phyloP scores from a whole-genome alignment of 2,888 invertebrate species.

The Sminthurinus aureus region DNA sequence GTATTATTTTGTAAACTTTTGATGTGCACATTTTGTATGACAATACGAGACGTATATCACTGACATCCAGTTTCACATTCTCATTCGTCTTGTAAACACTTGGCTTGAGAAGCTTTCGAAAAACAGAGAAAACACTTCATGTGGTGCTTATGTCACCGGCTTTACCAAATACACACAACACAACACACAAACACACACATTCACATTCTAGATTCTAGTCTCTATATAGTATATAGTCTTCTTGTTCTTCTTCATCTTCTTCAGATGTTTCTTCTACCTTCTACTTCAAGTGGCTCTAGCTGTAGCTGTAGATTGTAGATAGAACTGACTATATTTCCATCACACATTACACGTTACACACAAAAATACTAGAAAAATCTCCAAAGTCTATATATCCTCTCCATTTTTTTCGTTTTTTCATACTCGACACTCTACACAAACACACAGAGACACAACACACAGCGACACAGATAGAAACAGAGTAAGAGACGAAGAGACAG shows the following conservation, averaged over 20 bases:
- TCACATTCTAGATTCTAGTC: slow-evolving; percentile 20
- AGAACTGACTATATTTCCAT: no score
- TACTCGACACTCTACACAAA: neutral
- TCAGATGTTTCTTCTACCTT: no score
- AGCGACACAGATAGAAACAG: no score
- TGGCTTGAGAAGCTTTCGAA: slow-evolving; percentile 53
- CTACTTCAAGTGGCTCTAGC: no score
- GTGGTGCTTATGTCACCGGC: slow-evolving; percentile 52
- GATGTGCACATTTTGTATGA: slow-evolving; percentile 52
- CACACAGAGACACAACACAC: neutral
- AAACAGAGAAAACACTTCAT: slow-evolving; percentile 49
- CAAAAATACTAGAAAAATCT: slow-evolving; percentile 11
- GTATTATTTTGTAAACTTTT: slow-evolving; percentile 50
- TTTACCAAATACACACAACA: slow-evolving; percentile 31
- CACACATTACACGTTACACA: neutral
- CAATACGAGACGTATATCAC: slow-evolving; percentile 56
- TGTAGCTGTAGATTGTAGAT: no score
- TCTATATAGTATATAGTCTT: no score
- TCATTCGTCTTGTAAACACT: slow-evolving; percentile 58
- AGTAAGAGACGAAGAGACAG: neutral
- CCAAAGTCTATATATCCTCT: neutral
- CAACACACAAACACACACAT: slow-evolving; percentile 34
- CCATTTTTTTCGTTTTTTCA: slow-evolving; percentile 17
- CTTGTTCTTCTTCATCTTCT: neutral
- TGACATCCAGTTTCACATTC: slow-evolving; percentile 56